These are phyloP conservation scores for Neolamprologus sp. DNA, from an alignment of 2,113 vertebrate species.

Conservation along the genomic window DNA sequence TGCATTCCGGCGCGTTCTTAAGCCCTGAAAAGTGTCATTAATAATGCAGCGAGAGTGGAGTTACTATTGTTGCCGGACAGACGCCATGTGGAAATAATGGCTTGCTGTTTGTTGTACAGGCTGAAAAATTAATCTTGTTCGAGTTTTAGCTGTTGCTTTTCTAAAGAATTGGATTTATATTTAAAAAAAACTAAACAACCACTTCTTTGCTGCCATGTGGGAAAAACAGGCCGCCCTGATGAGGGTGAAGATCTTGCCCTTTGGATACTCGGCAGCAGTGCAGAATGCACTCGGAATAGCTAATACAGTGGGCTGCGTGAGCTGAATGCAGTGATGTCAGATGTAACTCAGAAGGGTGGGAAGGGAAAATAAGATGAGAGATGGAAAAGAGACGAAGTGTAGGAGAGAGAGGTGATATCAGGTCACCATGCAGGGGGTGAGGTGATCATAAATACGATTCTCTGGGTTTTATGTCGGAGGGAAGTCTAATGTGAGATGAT, in stretches of 20 bases:
- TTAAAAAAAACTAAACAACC: not conserved
- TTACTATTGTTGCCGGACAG: not conserved
- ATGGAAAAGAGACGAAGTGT: not conserved
- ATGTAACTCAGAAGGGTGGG: not conserved
- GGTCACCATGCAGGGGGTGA: not conserved
- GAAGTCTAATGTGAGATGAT: not conserved
- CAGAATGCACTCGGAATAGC: slow-evolving; percentile 14
- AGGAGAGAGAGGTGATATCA: not conserved
- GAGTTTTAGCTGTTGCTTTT: not conserved
- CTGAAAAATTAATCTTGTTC: not conserved
- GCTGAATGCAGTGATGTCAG: slow-evolving; percentile 1
- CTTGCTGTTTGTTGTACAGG: not conserved
- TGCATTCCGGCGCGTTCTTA: not conserved
- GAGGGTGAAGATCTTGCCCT: slow-evolving; percentile 14
- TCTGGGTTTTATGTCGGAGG: not conserved
- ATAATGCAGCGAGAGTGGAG: slow-evolving; percentile 2
- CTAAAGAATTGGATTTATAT: not conserved
- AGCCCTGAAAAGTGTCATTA: not conserved
- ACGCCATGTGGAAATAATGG: not conserved
- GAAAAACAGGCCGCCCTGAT: not conserved
- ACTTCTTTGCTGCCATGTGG: not conserved
- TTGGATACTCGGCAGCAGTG: not conserved
- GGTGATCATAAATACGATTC: not conserved
- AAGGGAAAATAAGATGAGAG: not conserved
- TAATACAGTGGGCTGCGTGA: not conserved